Conservation (phyloP, 2,888 invertebrate species). For the Trichogramma evanescens region DNA sequence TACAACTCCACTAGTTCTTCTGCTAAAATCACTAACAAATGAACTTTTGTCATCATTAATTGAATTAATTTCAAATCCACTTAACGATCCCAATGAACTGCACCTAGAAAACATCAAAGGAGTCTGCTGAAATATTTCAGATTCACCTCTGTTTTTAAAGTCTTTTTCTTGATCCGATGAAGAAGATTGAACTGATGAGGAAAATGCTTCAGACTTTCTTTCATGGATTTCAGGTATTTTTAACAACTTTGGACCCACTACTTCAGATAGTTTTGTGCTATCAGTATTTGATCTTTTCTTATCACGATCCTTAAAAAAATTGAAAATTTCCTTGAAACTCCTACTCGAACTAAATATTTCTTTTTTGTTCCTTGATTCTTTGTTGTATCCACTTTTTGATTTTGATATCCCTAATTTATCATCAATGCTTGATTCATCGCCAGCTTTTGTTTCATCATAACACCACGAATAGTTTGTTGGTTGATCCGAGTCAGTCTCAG, state of each 20-base stretch:
- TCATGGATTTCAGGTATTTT: slow-evolving; percentile 9
- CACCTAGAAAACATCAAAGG: slow-evolving; percentile 93
- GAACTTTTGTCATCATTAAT: slow-evolving; percentile 80
- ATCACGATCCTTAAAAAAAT: slow-evolving; percentile 20
- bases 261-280: not conserved
- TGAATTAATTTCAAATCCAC: slow-evolving; percentile 75
- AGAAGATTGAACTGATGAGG: not conserved
- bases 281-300: slow-evolving; percentile 14
- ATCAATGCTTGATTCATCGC: slow-evolving; percentile 41
- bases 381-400: slow-evolving; percentile 24
- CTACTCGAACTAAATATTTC: slow-evolving; percentile 17
- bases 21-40: slow-evolving; percentile 78
- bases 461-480: slow-evolving; percentile 85
- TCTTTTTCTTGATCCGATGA: slow-evolving; percentile 5
- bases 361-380: slow-evolving; percentile 12
- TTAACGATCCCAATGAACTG: slow-evolving; percentile 85
- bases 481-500: slow-evolving; percentile 85
- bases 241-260: slow-evolving; percentile 3
- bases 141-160: slow-evolving; percentile 51
- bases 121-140: slow-evolving; percentile 67
- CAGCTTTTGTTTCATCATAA: slow-evolving; percentile 77
- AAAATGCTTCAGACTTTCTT: slow-evolving; percentile 1
- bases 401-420: slow-evolving; percentile 22
- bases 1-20: slow-evolving; percentile 71
- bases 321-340: slow-evolving; percentile 20